phyloP scores from a whole-genome alignment of 2,113 vertebrate species.

The Tragelaphus imberbis region DNA sequence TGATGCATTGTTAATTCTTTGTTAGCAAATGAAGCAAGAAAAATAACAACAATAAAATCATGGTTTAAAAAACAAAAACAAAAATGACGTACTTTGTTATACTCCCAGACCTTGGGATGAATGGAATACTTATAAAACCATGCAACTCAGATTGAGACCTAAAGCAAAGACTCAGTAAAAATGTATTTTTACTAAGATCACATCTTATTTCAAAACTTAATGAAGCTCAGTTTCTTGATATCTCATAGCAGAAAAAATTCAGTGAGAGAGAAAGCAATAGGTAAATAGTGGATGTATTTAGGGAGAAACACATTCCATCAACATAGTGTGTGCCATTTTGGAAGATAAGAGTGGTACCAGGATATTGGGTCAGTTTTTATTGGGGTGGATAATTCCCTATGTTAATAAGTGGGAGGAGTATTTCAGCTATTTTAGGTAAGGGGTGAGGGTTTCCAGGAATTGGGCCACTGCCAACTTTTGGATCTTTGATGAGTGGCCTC shows the following conservation, averaged over 20 bases:
- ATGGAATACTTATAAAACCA: background rate
- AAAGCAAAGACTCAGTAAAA: background rate
- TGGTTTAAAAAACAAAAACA: background rate
- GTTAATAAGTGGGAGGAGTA: background rate
- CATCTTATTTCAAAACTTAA: background rate
- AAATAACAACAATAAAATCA: background rate
- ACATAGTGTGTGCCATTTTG: background rate
- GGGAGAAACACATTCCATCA: background rate
- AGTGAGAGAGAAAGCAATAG: background rate
- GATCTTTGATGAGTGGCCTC: background rate
- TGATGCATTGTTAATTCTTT: background rate
- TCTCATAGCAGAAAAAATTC: background rate
- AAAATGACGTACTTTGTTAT: background rate
- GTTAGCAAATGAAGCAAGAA: background rate
- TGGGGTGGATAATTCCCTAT: background rate
- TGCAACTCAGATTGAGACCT: background rate
- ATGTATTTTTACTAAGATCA: background rate
- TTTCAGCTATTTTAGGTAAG: background rate
- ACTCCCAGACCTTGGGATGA: background rate
- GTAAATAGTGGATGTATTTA: background rate
- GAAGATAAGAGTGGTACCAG: background rate
- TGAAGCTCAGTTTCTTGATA: background rate
- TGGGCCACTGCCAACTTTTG: background rate
- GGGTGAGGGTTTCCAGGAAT: background rate
- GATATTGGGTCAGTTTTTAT: background rate